Evolutionary conservation across 2,888 invertebrate species (phyloP).

Genomic region (Ochropacha duplaris): DNA sequence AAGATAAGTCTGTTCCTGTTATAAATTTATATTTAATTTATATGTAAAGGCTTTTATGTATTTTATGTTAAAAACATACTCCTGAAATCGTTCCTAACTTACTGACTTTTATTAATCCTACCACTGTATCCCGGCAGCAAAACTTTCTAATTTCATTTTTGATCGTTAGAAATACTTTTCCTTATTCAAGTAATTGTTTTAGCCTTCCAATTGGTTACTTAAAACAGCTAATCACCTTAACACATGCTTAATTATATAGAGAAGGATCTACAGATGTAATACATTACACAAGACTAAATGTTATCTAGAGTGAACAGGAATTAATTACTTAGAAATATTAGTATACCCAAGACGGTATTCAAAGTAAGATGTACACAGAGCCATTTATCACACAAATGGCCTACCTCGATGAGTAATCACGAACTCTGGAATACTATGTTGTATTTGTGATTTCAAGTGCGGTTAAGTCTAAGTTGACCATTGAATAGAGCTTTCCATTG

Average conservation of each 20-base stretch:
- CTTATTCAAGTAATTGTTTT: no score
- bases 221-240: neutral
- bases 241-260: neutral
- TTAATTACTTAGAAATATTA: slow-evolving; percentile 41
- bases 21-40: no score
- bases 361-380: slow-evolving; percentile 22
- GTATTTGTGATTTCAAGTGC: slow-evolving; percentile 10
- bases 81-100: no score
- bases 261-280: slow-evolving; percentile 10
- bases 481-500: slow-evolving; percentile 1
- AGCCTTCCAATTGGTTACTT: neutral
- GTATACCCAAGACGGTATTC: slow-evolving; percentile 31
- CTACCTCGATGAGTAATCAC: slow-evolving; percentile 25
- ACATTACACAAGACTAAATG: slow-evolving; percentile 11
- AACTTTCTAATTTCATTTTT: no score
- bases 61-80: no score
- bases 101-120: no score
- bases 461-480: slow-evolving; percentile 6
- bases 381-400: slow-evolving; percentile 34
- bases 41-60: no score
- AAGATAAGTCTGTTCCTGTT: no score
- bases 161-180: no score
- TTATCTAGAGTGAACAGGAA: slow-evolving; percentile 24
- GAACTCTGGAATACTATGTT: slow-evolving; percentile 10
- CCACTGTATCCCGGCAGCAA: no score